Base-by-base conservation (phyloP, 2,888 invertebrate species). In the Drosophila borborema region DNA sequence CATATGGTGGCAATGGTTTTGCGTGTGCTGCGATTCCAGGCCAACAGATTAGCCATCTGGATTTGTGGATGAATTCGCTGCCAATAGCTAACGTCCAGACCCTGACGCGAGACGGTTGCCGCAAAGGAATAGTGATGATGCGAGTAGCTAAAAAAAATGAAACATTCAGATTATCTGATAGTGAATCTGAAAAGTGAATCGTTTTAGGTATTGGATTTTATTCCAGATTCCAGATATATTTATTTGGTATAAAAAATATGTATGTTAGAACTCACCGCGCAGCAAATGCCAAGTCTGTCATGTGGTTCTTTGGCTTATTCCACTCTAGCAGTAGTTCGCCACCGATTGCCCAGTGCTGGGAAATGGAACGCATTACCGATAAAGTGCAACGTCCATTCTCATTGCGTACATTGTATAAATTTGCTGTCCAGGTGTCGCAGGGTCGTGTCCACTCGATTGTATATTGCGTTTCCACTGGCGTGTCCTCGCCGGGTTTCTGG, bases 71-170 rank as follows among this genome's bases (percentile, higher is more conserved):
- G 90, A 28, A 93, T 78, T 12, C 92, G 92, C 38, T 92, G 92
- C 93, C 93, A 93, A 63, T 92, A 92, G 80, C 92, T 93, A 3
- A 92, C 74, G 70, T 93, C 93, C 34, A 93, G 81, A 1, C 92
- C 93, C 41, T 88, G 86, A 0, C 83, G 80, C 2, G 93, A 93
- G 8, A 88, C 77, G 0, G 92, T 90, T n/a, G 92, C 85, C 7
- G 92, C 93, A 40, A 92, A 38, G 2, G 91, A 83, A 49, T 87
- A 91, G 20, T 86, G 82, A 63, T 91, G 81, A n/a, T 88, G 84
- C 5, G 80, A 76, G 63, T 92, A 92, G 49, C 92, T 92, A 46
- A 7, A 23, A 8, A 31, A 28, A 5, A n/a, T 4, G 9, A 9
- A n/a, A n/a, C 9, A 3, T 9, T 41, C 9, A 41, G 41, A 41